Percentiles rank a stretch among this genome's conserved stretches.
Evolutionary conservation across 2,888 invertebrate genomes (phyloP).

Genomic region (Thyatira batis): DNA sequence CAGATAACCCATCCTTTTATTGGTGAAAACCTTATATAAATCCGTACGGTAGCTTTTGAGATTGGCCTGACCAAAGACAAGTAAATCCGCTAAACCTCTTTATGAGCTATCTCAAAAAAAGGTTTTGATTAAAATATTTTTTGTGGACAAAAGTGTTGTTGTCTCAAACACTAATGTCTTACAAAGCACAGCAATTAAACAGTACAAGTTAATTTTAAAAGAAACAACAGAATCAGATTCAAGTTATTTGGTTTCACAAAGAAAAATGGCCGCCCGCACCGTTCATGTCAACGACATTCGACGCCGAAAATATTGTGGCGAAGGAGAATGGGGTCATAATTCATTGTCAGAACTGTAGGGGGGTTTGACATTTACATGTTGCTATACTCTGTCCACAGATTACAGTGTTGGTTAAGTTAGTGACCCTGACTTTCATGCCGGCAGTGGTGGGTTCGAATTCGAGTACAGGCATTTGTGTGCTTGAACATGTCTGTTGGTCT

Average conservation of each 20-base stretch:
- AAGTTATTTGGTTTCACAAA: slow-evolving; percentile 5
- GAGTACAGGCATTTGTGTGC: too few species aligned
- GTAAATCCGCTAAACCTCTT: too few species aligned
- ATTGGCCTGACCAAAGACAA: too few species aligned
- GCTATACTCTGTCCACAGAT: neutral
- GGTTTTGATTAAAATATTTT: too few species aligned
- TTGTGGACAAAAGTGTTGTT: neutral
- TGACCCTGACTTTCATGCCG: too few species aligned
- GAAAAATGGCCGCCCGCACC: slow-evolving; percentile 7
- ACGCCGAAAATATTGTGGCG: slow-evolving; percentile 8
- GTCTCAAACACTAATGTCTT: neutral
- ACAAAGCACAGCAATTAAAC: neutral
- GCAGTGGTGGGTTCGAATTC: too few species aligned
- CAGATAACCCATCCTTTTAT: too few species aligned
- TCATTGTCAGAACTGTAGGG: slow-evolving; percentile 5
- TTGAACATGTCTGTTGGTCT: too few species aligned
- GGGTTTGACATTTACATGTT: neutral
- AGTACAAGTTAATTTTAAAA: slow-evolving; percentile 1
- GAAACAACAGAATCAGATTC: neutral
- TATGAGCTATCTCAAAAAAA: too few species aligned
- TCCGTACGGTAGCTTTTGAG: too few species aligned
- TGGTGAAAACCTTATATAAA: too few species aligned
- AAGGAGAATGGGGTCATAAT: slow-evolving; percentile 6
- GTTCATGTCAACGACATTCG: slow-evolving; percentile 9
- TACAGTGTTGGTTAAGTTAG: neutral